Evolutionary conservation across 1,140 invertebrate species (phyloP), one percentile per base, ranked within the genome.

Genomic region (Rhynchophorus ferrugineus): DNA sequence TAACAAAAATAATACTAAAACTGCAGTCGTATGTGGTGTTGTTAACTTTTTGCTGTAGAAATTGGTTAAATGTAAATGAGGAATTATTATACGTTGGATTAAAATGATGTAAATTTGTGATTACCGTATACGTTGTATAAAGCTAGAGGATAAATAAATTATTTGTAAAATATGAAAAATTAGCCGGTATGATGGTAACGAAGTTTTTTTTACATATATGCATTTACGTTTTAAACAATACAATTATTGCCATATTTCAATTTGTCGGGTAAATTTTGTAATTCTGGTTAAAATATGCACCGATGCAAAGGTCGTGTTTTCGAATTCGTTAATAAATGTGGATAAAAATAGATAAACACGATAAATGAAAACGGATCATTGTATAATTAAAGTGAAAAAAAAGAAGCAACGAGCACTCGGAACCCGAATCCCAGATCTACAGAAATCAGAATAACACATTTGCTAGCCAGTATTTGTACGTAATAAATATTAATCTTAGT

Each of bases 401-500:
- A 29, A 29, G 11, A 29, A 29, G 24, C 24, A 29, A 6, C 24
- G 24, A 29, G 24, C 11, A 6, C 24, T 29, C 24, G n/a, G n/a
- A 37, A 37, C 17, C 35, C 17, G 17, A 16, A 13, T 16, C 7
- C 33, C 13, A 34, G 9, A 13, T 37, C 1, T 37, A 37, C 14
- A 13, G 17, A 16, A 37, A 37, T 16, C 7, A 37, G 17, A 6
- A n/a, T n/a, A n/a, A 37, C 13, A 37, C 35, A 16, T 37, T 5
- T 37, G 44, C 37, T 39, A 46, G 21, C 24, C 21, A 22, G 18
- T 29, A 36, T 43, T 43, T 50, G 21, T 21, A 17, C 17, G 19
- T 21, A 35, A 33, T 44, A 29, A 51, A 44, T 38, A 17, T 51
- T 44, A 51, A 51, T 51, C 49, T 38, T 34, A 43, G 42, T 11